A percentile compares a stretch with the other conserved stretches of the same genome.
Conservation (phyloP, 2,797 vertebrate genomes). For the Gobio occitaniae region DNA sequence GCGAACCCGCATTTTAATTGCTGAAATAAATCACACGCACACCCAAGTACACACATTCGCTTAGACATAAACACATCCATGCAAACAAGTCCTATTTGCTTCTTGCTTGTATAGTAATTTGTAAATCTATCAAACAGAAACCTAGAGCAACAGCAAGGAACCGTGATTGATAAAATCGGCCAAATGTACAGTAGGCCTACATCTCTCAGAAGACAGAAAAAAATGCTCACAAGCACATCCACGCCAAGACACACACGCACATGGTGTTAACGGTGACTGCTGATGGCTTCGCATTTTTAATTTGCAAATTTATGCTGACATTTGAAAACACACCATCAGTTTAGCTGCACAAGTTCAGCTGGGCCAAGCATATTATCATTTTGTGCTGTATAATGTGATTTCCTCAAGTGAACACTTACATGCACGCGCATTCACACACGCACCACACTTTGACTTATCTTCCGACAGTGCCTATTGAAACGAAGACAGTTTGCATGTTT, state of each 20-base stretch:
- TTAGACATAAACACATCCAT: slow-evolving; percentile 54
- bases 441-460: slow-evolving; percentile 46
- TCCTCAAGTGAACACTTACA: slow-evolving; percentile 77
- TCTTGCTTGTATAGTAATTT: slow-evolving; percentile 48
- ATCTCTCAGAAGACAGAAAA: slow-evolving; percentile 38
- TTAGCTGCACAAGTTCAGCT: slow-evolving; percentile 78
- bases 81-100: slow-evolving; percentile 44
- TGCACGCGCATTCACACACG: slow-evolving; percentile 21
- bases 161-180: slow-evolving; percentile 52
- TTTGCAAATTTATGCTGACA: slow-evolving; percentile 88
- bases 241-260: slow-evolving; percentile 25
- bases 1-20: slow-evolving; percentile 39
- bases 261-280: slow-evolving; percentile 71
- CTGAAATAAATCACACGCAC: slow-evolving; percentile 63
- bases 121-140: slow-evolving; percentile 55
- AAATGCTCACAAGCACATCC: slow-evolving; percentile 47
- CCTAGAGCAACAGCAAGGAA: slow-evolving; percentile 44
- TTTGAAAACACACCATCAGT: slow-evolving; percentile 81
- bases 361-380: slow-evolving; percentile 82
- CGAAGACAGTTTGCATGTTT: slow-evolving; percentile 50
- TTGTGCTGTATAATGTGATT: slow-evolving; percentile 80
- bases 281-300: slow-evolving; percentile 78
- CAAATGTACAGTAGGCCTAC: slow-evolving; percentile 24
- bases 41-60: slow-evolving; percentile 56
- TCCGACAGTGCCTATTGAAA: slow-evolving; percentile 47